Percentiles rank a stretch among this genome's conserved stretches.
Conservation (phyloP, 2,113 vertebrate genomes). For the Raja brachyura region DNA sequence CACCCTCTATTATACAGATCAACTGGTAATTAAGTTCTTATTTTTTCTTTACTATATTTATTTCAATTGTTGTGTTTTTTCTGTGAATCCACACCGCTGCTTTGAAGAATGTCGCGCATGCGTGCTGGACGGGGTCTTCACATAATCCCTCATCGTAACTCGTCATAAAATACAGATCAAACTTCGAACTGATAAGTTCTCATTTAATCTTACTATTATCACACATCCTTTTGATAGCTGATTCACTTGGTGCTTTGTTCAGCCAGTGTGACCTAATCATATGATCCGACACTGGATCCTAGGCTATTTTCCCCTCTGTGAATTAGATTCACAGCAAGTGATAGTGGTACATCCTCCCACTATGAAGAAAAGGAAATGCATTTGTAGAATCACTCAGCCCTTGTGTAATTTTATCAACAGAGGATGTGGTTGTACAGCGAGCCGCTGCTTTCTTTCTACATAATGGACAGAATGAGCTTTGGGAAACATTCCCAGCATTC, state of each 20-base stretch:
- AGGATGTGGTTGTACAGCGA: not conserved
- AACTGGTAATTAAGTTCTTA: too few species aligned
- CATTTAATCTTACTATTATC: not conserved
- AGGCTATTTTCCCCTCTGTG: not conserved
- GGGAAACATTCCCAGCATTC: not conserved
- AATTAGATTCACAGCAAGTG: not conserved
- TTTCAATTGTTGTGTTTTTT: too few species aligned
- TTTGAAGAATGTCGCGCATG: too few species aligned
- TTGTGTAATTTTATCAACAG: not conserved
- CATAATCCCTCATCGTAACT: too few species aligned
- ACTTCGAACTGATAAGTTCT: too few species aligned
- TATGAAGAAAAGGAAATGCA: not conserved
- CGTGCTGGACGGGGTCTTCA: too few species aligned
- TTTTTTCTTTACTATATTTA: too few species aligned
- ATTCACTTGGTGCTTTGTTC: not conserved
- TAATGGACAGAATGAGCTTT: not conserved
- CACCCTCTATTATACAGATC: too few species aligned
- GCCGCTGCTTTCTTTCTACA: not conserved
- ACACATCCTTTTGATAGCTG: not conserved
- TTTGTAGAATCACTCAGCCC: not conserved
- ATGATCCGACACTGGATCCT: not conserved
- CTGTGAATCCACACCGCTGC: too few species aligned
- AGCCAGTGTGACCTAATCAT: not conserved
- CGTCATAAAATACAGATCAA: too few species aligned
- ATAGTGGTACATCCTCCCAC: not conserved